Evolutionary conservation across 2,888 invertebrate species (phyloP), one percentile per base, ranked within the genome.

Genomic region (Plebejus melissa): DNA sequence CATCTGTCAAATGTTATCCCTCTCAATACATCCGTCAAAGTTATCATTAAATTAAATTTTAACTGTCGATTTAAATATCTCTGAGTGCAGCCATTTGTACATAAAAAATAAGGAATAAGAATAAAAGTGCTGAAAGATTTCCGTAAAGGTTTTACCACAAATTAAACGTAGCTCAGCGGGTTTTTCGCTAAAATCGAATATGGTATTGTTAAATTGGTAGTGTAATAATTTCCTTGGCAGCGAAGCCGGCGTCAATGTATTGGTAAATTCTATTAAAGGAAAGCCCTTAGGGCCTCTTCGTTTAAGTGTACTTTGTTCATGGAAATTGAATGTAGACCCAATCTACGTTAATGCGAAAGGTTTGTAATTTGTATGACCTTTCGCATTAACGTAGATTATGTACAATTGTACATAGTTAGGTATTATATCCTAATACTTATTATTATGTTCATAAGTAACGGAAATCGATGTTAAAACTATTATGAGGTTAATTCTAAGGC

Each of bases 321-420:
- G 77, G 74, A 77, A 79, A 77, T 77, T 79, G 78, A 77, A 79
- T 76, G 74, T 75, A 76, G 71, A 70, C 78, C 77, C 76, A 78
- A 76, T 22, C 76, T 46, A 36, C 60, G 32, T 41, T 4, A 70
- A n/a, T 71, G 46, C 22, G 75, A 76, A 65, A 28, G 60, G 11
- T 32, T 11, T 28, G 22, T 58, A 22, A 22, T 22, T 22, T 22
- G 22, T 22, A 22, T 22, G 22, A 22, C 22, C 22, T 22, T 22
- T 22, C 22, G 22, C 22, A 22, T 22, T 22, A 22, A 22, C 22
- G 22, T 22, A 22, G 22, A 22, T 22, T 22, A 22, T 22, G 22
- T 22, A 22, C 22, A 22, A 22, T 22, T 28, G 22, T 58, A 22
- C 22, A 58, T 46, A 46, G 22, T 22, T 22, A 22, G 22, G 22